phyloP scores from a whole-genome alignment of 2,113 vertebrate species.

The Leptobrachium ailaonicum region DNA sequence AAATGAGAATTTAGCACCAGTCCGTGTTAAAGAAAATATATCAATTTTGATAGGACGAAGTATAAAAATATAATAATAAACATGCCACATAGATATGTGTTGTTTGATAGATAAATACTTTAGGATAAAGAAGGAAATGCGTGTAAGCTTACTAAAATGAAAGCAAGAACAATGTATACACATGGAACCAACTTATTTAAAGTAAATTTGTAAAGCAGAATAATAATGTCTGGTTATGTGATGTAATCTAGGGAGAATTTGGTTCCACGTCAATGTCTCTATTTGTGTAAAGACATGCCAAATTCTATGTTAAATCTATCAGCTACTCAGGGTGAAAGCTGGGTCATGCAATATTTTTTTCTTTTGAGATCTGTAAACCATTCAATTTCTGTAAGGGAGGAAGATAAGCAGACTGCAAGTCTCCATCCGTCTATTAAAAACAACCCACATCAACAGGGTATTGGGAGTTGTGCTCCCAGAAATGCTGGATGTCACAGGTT shows the following conservation, averaged over 20 bases:
- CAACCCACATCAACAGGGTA: neutral
- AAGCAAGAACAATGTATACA: no score
- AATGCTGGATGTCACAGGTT: neutral
- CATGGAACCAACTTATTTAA: no score
- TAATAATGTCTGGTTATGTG: neutral
- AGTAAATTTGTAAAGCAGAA: no score
- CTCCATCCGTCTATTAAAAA: neutral
- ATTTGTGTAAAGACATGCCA: slow-evolving; percentile 5
- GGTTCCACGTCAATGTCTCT: slow-evolving; percentile 4
- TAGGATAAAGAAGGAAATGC: no score
- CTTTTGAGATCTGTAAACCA: neutral
- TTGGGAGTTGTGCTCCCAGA: neutral
- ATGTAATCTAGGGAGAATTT: neutral
- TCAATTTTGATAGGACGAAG: no score
- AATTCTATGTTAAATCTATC: slow-evolving; percentile 17
- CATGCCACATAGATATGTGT: no score
- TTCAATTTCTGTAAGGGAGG: neutral
- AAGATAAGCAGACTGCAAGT: neutral
- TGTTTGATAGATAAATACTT: no score
- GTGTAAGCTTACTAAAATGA: no score
- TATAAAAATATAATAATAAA: no score
- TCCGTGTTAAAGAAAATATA: no score
- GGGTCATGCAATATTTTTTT: slow-evolving; percentile 19
- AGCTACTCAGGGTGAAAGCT: slow-evolving; percentile 10
- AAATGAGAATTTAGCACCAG: no score